Base-by-base conservation (phyloP, 2,888 invertebrate genomes). In the Anthophora plumipes region DNA sequence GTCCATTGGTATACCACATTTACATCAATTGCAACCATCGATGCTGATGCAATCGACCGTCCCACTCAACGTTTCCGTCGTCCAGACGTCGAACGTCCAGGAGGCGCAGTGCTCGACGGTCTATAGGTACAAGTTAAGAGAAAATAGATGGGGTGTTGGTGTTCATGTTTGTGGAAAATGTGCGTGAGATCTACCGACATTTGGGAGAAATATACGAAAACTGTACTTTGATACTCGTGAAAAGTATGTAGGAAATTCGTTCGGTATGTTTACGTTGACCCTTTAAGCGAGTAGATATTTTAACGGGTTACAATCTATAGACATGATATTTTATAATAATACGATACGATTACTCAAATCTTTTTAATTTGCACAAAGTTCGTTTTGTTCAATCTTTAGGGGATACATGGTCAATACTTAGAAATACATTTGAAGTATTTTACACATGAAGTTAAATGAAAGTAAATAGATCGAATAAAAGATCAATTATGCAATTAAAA, bases 11-110 rank as follows among this genome's bases (percentile, higher is more conserved):
- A 80, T 93, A 25, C 81, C 92, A 8, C 93, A 93, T 73, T 77
- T 93, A 57, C 89, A 92, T 1, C 90, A 91, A 60, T 86, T 93
- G 52, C 91, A 91, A 50, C 80, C 83, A 9, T 77, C 83, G 37
- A 79, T 85, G 17, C 59, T 88, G 57, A 80, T 88, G 77, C 85
- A 80, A 31, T 70, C 88, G 8, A 57, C 83, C n/a, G 63, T 92
- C 1, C 89, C 92, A 1, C 81, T 92, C 22, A 75, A 87, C 39
- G 83, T 92, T 67, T 88, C 92, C 54, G 82, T 90, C 7, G 67
- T 92, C 17, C 89, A 91, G 8, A 85, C 87, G 5, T 80, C 90
- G 5, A 77, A 79, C 46, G 43, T 87, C 0, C 90, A 87, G 61
- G 86, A 90, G 14, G 64, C 86, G 3, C 72, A 82, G 8, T 80